Base-by-base conservation (phyloP, 2,888 invertebrate species). In the Blomia tropicalis region DNA sequence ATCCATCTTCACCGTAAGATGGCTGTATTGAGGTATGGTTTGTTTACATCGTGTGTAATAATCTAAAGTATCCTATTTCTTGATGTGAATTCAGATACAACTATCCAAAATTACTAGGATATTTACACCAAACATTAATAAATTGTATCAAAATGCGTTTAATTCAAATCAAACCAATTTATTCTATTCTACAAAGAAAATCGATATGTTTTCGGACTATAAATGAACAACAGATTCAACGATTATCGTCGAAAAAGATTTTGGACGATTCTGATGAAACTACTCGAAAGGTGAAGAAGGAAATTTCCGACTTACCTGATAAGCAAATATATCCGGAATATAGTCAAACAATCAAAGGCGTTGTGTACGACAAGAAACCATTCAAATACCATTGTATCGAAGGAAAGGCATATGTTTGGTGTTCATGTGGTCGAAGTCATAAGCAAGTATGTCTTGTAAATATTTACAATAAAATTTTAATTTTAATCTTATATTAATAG, bases 361-460 rank as follows among this genome's bases (percentile, higher is more conserved):
- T 76, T 41, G 79, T 89, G 43, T 90, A 86, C 73, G 91, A 92
- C 70, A 87, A 83, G 71, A 88, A 87, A 72, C 93, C 95, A 0
- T 89, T 91, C 69, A 86, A 83, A 74, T 73, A 89, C 32, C 75
- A 73, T 1, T 77, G 88, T 47, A 79, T 84, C 72, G 76, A 77
- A 71, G 83, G 80, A 41, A 87, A 87, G 75, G 79, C 77, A 1
- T 93, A 93, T 73, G 75, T 79, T 30, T 98, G 95, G 93, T 98
- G 96, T 73, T 76, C 86, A 0, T 98, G 96, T 75, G 98, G 98
- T 0, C 82, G 83, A 67, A 93, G 93, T 65, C 85, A 87, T 71
- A 80, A 75, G 27, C 93, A 81, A 76, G 80, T 80, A 68, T 67
- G 66, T 63, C 41, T 43, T 29, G 14, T 27, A 14, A 27, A 51